Evolutionary conservation across 2,797 vertebrate species (phyloP).

Genomic region (Lacerta bilineata): DNA sequence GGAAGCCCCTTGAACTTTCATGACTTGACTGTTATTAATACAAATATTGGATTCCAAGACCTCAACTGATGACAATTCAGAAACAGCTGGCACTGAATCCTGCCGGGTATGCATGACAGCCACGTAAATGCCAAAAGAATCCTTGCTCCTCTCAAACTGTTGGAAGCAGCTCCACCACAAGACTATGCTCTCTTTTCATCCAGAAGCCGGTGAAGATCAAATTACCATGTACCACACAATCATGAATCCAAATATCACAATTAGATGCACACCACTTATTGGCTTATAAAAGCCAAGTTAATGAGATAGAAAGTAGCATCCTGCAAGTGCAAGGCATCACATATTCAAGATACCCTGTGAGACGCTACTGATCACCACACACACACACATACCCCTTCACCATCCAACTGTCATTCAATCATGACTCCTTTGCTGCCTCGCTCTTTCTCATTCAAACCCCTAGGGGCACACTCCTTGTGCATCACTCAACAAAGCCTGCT

Average conservation of each 20-base stretch:
- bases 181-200: conserved; percentile 13
- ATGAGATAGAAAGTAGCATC: background rate
- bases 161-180: background rate
- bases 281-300: conserved; percentile 38
- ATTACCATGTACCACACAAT: background rate
- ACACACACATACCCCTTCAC: background rate
- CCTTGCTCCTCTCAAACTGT: conserved; percentile 18
- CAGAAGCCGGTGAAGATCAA: conserved; percentile 19
- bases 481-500: conserved; percentile 51
- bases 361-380: background rate
- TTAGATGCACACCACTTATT: background rate
- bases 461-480: conserved; percentile 58
- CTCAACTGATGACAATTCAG: conserved; percentile 28
- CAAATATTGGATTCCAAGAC: conserved; percentile 45
- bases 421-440: conserved; percentile 18
- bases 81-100: background rate
- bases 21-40: conserved; percentile 17
- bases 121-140: conserved; percentile 53
- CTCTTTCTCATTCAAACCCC: conserved; percentile 52
- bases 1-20: background rate
- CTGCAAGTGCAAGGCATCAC: conserved; percentile 41
- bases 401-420: conserved; percentile 63
- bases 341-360: conserved; percentile 55
- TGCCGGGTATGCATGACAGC: conserved; percentile 18
- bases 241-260: conserved; percentile 43